Conservation (phyloP, 2,113 vertebrate genomes). For the Hemicordylus capensis region DNA sequence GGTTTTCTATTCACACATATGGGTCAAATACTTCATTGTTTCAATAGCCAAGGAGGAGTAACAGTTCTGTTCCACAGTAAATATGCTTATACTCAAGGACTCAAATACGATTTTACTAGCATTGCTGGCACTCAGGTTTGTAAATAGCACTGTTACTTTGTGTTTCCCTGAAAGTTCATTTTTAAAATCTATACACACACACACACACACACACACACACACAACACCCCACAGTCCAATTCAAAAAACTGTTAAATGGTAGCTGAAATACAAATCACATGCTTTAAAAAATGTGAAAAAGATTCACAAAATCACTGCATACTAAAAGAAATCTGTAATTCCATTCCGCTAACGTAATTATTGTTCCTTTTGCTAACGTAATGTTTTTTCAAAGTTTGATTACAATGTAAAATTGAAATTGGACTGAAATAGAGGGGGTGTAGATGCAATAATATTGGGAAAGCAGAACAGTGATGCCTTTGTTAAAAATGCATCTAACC, state of each 20-base stretch:
- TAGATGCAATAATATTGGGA: conserved; percentile 32
- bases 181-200: no score
- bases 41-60: conserved; percentile 13
- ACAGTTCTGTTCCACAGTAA: conserved; percentile 31
- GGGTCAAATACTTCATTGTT: conserved; percentile 8
- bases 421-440: conserved; percentile 45
- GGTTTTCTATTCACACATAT: conserved; percentile 11
- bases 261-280: conserved; percentile 35
- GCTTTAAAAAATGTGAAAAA: neutral
- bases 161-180: neutral
- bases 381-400: neutral
- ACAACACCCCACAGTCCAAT: conserved; percentile 2
- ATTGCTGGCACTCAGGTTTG: no score
- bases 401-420: conserved; percentile 42
- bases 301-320: conserved; percentile 49
- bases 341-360: no score
- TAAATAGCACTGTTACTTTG: no score
- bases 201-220: neutral
- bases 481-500: conserved; percentile 32
- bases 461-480: neutral
- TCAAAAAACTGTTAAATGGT: neutral
- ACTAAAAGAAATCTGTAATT: conserved; percentile 18
- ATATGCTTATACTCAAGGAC: conserved; percentile 19
- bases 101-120: conserved; percentile 28
- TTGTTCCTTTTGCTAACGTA: conserved; percentile 24